Evolutionary conservation across 2,113 vertebrate genomes (phyloP), one percentile per base, ranked within the genome.

Genomic region (Ammodytes dubius): DNA sequence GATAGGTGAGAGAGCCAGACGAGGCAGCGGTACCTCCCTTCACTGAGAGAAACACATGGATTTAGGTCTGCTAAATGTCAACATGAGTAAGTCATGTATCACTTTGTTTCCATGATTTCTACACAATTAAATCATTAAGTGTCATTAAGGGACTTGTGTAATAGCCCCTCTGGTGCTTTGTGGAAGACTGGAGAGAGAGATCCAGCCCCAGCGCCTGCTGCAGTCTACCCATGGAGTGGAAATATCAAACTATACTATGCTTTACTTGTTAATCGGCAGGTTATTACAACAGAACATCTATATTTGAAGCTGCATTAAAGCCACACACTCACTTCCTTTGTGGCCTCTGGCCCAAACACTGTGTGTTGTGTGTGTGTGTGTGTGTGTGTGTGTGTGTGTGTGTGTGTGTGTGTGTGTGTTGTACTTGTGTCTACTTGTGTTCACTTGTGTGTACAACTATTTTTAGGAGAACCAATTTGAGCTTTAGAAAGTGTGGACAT

Each of bases 61-160:
- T 87, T 82, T 85, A 46, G 77, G 85, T 90, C 93, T 93, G 90
- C 69, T 91, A 77, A 92, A 92, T 75, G 90, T 93, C 92, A 91
- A 89, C 89, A 85, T 86, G 74, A 92, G 90, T 90, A 87, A 92
- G 83, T 81, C 88, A 78, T 91, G 88, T 86, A 91, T 92, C 90
- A 90, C 89, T 94, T 93, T 82, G 88, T 91, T 93, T 90, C 88
- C 88, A 87, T 89, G 89, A 94, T 89, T 94, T 91, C 85, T 90
- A 52, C 87, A 88, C 90, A 92, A 94, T 93, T 94, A 94, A 92
- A 91, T 92, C 90, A 94, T 93, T 93, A 94, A 92, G 84, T 89
- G 88, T 92, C 89, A 93, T 94, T 94, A 92, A 87, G 85, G 82
- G 88, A 91, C 88, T 89, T 88, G 89, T 88, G 85, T 90, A 94